Evolutionary conservation across 2,113 vertebrate genomes (phyloP).

Genomic region (Manacus vitellinus): DNA sequence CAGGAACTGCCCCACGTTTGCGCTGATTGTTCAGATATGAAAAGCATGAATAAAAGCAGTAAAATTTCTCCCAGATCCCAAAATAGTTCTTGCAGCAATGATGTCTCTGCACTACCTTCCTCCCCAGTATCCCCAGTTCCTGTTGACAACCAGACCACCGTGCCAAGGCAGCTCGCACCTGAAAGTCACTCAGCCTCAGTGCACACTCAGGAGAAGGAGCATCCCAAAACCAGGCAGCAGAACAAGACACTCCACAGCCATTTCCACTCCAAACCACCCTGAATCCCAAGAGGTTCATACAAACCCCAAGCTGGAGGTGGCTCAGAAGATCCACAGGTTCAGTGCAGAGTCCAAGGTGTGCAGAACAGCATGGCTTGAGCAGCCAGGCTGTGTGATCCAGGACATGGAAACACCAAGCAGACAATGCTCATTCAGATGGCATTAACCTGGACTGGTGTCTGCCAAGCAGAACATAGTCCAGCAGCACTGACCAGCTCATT

Average conservation of each 20-base stretch:
- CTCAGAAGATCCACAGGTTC: background rate
- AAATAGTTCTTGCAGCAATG: background rate
- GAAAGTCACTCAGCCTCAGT: background rate
- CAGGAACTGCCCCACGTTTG: background rate
- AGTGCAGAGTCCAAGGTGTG: background rate
- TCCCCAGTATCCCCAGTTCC: background rate
- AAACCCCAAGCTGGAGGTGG: background rate
- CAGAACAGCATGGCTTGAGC: background rate
- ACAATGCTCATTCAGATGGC: background rate
- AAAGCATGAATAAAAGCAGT: background rate
- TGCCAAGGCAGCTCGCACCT: background rate
- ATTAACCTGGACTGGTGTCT: background rate
- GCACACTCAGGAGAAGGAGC: background rate
- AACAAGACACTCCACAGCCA: background rate
- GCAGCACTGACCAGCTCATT: background rate
- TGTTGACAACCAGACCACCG: background rate
- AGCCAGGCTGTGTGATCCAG: background rate
- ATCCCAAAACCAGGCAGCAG: background rate
- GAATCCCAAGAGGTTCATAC: background rate
- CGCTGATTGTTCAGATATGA: background rate
- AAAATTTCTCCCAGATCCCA: background rate
- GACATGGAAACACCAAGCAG: background rate
- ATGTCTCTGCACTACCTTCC: background rate
- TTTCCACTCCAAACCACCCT: background rate
- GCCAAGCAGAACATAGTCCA: background rate